Percentiles rank a stretch among this genome's conserved stretches.
phyloP scores from a whole-genome alignment of 2,888 invertebrate genomes.

The Oscheius myriophilus region DNA sequence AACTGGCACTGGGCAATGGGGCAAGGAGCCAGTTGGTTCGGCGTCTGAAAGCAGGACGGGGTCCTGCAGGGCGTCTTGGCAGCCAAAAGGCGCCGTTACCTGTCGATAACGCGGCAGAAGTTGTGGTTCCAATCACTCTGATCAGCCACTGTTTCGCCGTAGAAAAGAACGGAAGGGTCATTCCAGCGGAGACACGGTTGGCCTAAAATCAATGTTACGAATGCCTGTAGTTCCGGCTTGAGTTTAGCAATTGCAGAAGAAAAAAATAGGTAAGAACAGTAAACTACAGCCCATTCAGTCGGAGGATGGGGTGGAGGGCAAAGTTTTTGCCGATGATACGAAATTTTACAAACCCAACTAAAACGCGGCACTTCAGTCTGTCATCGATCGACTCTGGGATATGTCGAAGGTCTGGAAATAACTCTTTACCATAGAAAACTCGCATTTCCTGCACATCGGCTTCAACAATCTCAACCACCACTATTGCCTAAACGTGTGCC shows the following conservation, averaged over 20 bases:
- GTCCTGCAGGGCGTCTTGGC: not conserved
- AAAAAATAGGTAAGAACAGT: not conserved
- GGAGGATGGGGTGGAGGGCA: too few species aligned
- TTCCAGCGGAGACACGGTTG: constrained; percentile 56
- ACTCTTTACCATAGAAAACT: too few species aligned
- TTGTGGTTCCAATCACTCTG: constrained; percentile 39
- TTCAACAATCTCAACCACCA: too few species aligned
- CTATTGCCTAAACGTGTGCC: too few species aligned
- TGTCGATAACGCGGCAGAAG: constrained; percentile 35
- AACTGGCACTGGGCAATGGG: constrained; percentile 13
- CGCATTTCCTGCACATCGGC: too few species aligned
- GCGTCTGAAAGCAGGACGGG: constrained; percentile 12
- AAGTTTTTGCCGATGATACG: too few species aligned
- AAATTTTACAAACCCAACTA: too few species aligned
- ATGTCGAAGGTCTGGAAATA: too few species aligned
- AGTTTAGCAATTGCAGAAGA: not conserved
- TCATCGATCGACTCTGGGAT: too few species aligned
- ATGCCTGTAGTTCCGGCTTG: not conserved
- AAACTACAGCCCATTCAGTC: too few species aligned
- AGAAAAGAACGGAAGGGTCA: constrained; percentile 47
- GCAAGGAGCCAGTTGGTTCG: constrained; percentile 11
- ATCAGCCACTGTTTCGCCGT: constrained; percentile 24
- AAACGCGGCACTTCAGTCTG: too few species aligned
- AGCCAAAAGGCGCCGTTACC: not conserved
- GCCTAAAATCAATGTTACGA: constrained; percentile 28